Evolutionary conservation across 1,140 invertebrate genomes (phyloP).

Genomic region (Lucilia cuprina): DNA sequence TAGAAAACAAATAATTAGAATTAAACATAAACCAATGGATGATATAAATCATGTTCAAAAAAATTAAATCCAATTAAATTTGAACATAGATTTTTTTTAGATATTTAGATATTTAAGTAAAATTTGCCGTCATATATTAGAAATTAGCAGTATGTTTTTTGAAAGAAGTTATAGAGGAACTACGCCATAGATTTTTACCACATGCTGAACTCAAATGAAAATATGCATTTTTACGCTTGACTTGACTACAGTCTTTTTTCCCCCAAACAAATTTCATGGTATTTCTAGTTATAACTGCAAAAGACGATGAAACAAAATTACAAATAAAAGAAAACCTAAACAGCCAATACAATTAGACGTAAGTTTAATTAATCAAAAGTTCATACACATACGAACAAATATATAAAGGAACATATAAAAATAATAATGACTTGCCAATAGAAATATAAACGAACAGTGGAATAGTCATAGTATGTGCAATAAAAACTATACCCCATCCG

Average conservation of each 20-base stretch:
- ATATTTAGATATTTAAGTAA: no score
- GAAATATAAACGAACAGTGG: not conserved
- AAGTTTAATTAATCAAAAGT: constrained; percentile 8
- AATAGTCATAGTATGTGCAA: not conserved
- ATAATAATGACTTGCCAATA: not conserved
- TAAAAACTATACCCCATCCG: not conserved
- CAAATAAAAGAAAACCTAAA: not conserved
- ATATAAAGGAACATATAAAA: no score
- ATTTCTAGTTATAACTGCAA: not conserved
- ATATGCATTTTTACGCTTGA: not conserved
- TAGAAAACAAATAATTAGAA: no score
- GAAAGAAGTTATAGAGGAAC: no score
- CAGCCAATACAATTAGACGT: not conserved
- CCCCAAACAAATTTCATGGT: not conserved
- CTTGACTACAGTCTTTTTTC: not conserved
- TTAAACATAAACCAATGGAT: no score
- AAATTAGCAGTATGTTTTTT: no score
- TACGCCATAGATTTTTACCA: not conserved
- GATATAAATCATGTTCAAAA: no score
- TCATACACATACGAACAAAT: not conserved
- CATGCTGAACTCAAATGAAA: not conserved
- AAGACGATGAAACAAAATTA: not conserved
- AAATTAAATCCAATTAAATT: no score
- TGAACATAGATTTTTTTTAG: no score
- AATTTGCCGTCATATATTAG: no score